phyloP scores from a whole-genome alignment of 2,113 vertebrate species.

The Tursiops truncatus region DNA sequence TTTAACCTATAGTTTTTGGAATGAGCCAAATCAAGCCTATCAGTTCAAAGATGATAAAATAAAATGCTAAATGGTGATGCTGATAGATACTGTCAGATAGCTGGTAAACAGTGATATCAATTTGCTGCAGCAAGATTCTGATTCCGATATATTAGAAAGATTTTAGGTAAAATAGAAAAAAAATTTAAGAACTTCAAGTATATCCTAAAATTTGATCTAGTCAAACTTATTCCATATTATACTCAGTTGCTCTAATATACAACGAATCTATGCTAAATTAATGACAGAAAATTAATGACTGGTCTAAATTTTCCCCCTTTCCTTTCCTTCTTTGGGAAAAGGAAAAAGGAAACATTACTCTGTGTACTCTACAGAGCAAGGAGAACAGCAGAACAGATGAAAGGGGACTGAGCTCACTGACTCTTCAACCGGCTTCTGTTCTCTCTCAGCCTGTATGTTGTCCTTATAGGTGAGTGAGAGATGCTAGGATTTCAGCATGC shows the following conservation, averaged over 20 bases:
- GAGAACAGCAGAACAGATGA: not conserved
- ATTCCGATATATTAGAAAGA: constrained; percentile 21
- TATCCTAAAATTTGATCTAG: constrained; percentile 42
- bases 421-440: not conserved
- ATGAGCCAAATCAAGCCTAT: constrained; percentile 48
- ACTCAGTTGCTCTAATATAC: constrained; percentile 5
- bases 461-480: not conserved
- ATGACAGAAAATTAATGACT: not conserved
- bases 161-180: constrained; percentile 52
- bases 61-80: constrained; percentile 8
- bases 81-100: constrained; percentile 31
- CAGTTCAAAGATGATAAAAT: constrained; percentile 41
- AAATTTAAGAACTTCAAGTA: constrained; percentile 40
- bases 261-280: constrained; percentile 16
- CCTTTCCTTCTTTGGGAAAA: not conserved
- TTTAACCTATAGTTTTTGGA: constrained; percentile 56
- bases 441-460: constrained; percentile 35
- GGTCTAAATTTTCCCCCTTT: constrained; percentile 7
- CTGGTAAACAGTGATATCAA: constrained; percentile 14
- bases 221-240: constrained; percentile 25
- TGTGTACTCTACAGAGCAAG: not conserved
- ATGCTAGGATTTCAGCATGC: not conserved
- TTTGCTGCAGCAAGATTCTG: constrained; percentile 39
- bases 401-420: not conserved
- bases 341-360: not conserved